Percentiles rank a stretch among this genome's conserved stretches.
phyloP scores from a whole-genome alignment of 2,888 invertebrate genomes.

The Drosophila histrio region DNA sequence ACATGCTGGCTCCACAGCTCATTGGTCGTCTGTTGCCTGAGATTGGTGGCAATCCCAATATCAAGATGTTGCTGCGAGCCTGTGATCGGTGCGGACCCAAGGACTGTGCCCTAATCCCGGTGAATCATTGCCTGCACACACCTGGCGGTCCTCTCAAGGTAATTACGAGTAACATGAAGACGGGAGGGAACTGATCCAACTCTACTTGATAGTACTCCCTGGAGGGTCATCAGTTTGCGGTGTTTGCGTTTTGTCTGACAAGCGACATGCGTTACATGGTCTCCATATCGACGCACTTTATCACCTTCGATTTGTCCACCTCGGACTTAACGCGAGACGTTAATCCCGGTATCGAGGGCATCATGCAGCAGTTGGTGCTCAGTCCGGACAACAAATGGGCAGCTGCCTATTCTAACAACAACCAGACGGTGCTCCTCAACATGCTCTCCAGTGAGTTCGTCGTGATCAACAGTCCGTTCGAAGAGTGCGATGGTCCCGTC shows the following conservation, averaged over 20 bases:
- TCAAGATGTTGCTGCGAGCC: slow-evolving; percentile 94
- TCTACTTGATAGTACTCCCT: slow-evolving; percentile 91
- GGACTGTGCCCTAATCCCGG: slow-evolving; percentile 95
- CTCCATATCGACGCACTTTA: slow-evolving; percentile 97
- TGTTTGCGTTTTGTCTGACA: slow-evolving; percentile 95
- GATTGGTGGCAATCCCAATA: slow-evolving; percentile 91
- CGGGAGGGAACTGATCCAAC: not conserved
- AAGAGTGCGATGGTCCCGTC: slow-evolving; percentile 86
- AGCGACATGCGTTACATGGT: slow-evolving; percentile 96
- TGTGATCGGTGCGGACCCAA: slow-evolving; percentile 95
- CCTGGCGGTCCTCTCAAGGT: slow-evolving; percentile 99
- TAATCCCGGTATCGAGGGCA: slow-evolving; percentile 97
- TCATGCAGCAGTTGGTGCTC: slow-evolving; percentile 96
- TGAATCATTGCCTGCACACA: slow-evolving; percentile 98
- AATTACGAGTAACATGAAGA: not conserved
- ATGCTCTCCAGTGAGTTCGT: slow-evolving; percentile 97
- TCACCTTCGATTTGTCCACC: slow-evolving; percentile 98
- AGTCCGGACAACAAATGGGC: slow-evolving; percentile 98
- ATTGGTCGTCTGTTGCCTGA: slow-evolving; percentile 96
- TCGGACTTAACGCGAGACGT: slow-evolving; percentile 97
- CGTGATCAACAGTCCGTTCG: slow-evolving; percentile 93
- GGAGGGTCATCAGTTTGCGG: slow-evolving; percentile 99
- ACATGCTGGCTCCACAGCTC: slow-evolving; percentile 98
- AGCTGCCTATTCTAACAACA: slow-evolving; percentile 97
- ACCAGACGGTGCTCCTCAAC: slow-evolving; percentile 96